A percentile compares a stretch with the other conserved stretches of the same genome.
phyloP scores from a whole-genome alignment of 2,797 vertebrate species.

The Lates japonicus region DNA sequence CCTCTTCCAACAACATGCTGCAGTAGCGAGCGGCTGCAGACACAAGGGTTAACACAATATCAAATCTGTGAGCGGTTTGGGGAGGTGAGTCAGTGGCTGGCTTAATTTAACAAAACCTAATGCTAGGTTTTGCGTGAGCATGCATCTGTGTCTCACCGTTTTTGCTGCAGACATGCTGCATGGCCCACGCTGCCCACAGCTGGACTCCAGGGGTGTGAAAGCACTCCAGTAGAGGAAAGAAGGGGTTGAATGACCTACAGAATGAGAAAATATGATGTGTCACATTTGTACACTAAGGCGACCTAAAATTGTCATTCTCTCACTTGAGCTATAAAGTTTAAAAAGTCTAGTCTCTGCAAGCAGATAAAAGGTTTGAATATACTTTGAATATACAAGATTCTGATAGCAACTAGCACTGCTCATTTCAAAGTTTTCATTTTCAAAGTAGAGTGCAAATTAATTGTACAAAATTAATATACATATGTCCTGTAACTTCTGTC shows the following conservation, averaged over 20 bases:
- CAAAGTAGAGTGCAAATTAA: too few relatives aligned
- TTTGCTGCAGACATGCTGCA: slow-evolving; percentile 99
- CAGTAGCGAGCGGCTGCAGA: slow-evolving; percentile 93
- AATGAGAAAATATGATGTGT: slow-evolving; percentile 1
- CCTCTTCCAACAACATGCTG: slow-evolving; percentile 98
- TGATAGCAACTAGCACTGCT: background rate
- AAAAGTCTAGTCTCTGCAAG: background rate
- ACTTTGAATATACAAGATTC: background rate
- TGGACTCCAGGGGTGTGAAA: slow-evolving; percentile 98
- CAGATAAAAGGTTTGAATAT: too few relatives aligned
- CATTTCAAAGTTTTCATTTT: too few relatives aligned
- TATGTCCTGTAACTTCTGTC: background rate
- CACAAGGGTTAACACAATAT: background rate
- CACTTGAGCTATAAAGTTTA: background rate
- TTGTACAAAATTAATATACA: background rate
- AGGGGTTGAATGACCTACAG: slow-evolving; percentile 96
- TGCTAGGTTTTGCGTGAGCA: background rate
- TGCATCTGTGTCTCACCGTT: slow-evolving; percentile 88
- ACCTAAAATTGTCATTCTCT: background rate
- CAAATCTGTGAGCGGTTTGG: background rate
- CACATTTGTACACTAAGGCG: background rate
- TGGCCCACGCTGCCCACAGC: slow-evolving; percentile 99
- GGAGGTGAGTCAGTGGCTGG: background rate
- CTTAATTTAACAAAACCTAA: background rate
- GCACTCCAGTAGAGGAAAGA: slow-evolving; percentile 97